phyloP scores from a whole-genome alignment of 2,797 vertebrate genomes.

The Sebastes iracundus region DNA sequence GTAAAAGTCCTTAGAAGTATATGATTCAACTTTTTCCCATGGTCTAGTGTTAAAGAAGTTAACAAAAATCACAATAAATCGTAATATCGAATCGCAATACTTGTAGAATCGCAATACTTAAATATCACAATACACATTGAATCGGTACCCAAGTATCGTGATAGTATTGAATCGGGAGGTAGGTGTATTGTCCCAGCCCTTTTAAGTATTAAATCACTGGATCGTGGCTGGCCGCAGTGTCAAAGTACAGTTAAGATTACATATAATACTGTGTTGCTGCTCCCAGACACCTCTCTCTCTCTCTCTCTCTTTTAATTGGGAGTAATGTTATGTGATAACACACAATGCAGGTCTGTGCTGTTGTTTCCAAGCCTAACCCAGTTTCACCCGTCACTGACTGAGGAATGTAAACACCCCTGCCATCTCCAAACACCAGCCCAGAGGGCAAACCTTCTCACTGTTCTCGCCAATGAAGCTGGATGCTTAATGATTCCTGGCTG shows the following conservation, averaged over 20 bases:
- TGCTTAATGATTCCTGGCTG: conserved; percentile 45
- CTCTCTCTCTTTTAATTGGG: not conserved
- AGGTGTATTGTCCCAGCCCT: too few relatives aligned
- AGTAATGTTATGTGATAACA: not conserved
- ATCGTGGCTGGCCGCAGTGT: not conserved
- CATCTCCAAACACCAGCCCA: conserved; percentile 27
- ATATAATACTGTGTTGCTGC: not conserved
- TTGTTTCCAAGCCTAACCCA: conserved; percentile 24
- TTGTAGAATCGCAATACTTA: too few relatives aligned
- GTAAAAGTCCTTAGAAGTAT: too few relatives aligned
- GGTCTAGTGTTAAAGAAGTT: too few relatives aligned
- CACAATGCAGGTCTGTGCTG: conserved; percentile 24
- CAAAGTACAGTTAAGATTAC: not conserved
- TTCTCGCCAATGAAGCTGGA: not conserved
- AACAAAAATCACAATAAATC: too few relatives aligned
- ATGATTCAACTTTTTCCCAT: too few relatives aligned
- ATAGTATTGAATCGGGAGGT: too few relatives aligned
- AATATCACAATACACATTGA: too few relatives aligned
- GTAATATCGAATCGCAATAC: too few relatives aligned
- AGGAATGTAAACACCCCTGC: conserved; percentile 66
- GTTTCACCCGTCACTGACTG: conserved; percentile 41
- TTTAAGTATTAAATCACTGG: not conserved
- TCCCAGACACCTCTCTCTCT: not conserved
- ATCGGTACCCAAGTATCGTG: too few relatives aligned
- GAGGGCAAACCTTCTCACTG: conserved; percentile 28